Evolutionary conservation across 1,140 invertebrate genomes (phyloP).

Genomic region (Ditylenchus dipsaci): DNA sequence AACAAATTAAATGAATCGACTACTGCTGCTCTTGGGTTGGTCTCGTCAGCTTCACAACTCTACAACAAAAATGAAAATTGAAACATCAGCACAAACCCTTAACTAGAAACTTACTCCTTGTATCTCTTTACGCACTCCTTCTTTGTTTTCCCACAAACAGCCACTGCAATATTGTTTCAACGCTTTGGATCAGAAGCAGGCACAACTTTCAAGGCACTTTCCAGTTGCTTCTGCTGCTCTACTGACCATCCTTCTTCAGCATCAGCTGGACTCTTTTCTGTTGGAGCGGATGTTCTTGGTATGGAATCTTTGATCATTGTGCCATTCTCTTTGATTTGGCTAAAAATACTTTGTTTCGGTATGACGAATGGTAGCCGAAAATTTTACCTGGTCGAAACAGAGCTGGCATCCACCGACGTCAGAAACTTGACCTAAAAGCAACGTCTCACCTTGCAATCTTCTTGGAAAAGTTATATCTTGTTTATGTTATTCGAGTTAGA

Average conservation of each 20-base stretch:
- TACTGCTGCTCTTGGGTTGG: too few relatives aligned
- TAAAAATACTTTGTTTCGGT: too few relatives aligned
- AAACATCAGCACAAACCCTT: too few relatives aligned
- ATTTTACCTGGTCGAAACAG: background rate
- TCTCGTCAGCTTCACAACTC: too few relatives aligned
- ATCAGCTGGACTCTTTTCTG: background rate
- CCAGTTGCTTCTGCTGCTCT: slow-evolving; percentile 63
- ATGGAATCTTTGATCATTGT: background rate
- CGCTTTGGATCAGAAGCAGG: slow-evolving; percentile 70
- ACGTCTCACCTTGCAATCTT: too few relatives aligned
- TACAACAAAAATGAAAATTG: too few relatives aligned
- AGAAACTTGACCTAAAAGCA: slow-evolving; percentile 41
- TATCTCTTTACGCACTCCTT: slow-evolving; percentile 94
- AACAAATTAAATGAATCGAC: too few relatives aligned
- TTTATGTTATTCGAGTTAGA: too few relatives aligned
- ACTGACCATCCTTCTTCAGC: slow-evolving; percentile 32
- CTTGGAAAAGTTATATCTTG: too few relatives aligned
- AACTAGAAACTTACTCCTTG: slow-evolving; percentile 66
- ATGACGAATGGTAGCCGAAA: too few relatives aligned
- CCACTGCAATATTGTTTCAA: slow-evolving; percentile 88
- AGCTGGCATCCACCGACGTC: slow-evolving; percentile 17
- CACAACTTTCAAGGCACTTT: slow-evolving; percentile 92
- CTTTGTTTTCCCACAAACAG: slow-evolving; percentile 77
- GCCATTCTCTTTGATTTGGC: background rate
- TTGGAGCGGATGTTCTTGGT: background rate